Evolutionary conservation across 2,113 vertebrate genomes (phyloP).

Genomic region (Eubucco bourcierii): DNA sequence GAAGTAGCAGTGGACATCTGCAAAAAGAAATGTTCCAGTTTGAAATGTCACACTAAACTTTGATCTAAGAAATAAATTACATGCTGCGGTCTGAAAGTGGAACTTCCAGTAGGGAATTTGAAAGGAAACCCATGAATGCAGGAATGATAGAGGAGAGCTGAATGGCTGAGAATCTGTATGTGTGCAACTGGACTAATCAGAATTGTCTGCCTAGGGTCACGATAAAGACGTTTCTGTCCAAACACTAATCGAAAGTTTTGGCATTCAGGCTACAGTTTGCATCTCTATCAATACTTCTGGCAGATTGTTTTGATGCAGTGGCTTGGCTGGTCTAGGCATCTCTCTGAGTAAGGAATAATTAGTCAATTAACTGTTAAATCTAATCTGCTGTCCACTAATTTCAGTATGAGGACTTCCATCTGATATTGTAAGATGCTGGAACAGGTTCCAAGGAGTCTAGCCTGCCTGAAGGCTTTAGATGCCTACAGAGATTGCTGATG

Average conservation of each 20-base stretch:
- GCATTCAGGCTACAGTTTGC: not conserved
- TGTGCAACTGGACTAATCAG: not conserved
- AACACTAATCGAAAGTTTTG: not conserved
- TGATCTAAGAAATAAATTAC: not conserved
- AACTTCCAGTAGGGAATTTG: not conserved
- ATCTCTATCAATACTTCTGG: not conserved
- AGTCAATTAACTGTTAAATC: not conserved
- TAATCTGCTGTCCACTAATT: not conserved
- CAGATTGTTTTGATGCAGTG: not conserved
- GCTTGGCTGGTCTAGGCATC: not conserved
- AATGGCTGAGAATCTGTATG: not conserved
- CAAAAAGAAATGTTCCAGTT: not conserved
- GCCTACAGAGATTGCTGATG: not conserved
- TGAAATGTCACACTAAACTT: not conserved
- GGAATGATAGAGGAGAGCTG: too few species aligned
- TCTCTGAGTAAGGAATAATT: not conserved
- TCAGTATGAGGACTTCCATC: not conserved
- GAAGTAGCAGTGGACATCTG: not conserved
- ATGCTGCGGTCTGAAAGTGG: not conserved
- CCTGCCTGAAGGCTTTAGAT: not conserved
- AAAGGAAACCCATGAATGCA: not conserved
- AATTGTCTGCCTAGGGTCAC: not conserved
- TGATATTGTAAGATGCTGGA: not conserved
- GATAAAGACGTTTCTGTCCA: not conserved
- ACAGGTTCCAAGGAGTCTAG: not conserved